These are phyloP conservation scores for Squalus acanthias DNA, from an alignment of 2,797 vertebrate genomes.

Conservation along the genomic window DNA sequence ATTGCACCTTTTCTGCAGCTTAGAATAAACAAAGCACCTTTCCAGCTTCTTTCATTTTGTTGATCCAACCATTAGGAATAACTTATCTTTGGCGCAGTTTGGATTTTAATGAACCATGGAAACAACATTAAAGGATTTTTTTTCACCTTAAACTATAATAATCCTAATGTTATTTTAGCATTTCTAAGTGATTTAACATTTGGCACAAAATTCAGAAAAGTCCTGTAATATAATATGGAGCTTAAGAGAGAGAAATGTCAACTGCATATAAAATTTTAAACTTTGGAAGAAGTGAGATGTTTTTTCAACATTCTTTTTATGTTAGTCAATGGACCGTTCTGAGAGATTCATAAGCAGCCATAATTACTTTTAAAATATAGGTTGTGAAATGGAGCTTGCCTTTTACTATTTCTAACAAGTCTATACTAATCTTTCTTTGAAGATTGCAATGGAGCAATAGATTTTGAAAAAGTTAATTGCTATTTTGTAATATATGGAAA, in stretches of 20 bases:
- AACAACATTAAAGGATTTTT: constrained; percentile 1
- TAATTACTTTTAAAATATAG: constrained; percentile 24
- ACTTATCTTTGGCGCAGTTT: neutral
- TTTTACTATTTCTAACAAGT: constrained; percentile 18
- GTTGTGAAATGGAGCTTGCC: neutral
- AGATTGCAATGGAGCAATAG: constrained; percentile 7
- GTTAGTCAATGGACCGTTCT: neutral
- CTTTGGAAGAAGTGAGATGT: neutral
- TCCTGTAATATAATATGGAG: neutral
- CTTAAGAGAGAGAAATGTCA: neutral
- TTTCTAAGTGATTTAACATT: constrained; percentile 15
- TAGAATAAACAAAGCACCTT: neutral
- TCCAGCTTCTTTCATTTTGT: constrained; percentile 8
- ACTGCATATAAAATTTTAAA: neutral
- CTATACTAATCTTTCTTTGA: constrained; percentile 35
- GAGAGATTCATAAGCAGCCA: neutral
- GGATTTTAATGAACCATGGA: constrained; percentile 1
- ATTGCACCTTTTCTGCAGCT: neutral
- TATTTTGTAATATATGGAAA: constrained; percentile 27
- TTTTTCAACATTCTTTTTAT: constrained; percentile 32
- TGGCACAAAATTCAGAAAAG: neutral
- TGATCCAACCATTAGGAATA: neutral
- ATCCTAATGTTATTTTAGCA: constrained; percentile 6
- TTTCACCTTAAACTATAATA: neutral
- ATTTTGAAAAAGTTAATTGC: neutral